Conservation (phyloP, 2,113 vertebrate genomes). For the Poeciliopsis retropinna region DNA sequence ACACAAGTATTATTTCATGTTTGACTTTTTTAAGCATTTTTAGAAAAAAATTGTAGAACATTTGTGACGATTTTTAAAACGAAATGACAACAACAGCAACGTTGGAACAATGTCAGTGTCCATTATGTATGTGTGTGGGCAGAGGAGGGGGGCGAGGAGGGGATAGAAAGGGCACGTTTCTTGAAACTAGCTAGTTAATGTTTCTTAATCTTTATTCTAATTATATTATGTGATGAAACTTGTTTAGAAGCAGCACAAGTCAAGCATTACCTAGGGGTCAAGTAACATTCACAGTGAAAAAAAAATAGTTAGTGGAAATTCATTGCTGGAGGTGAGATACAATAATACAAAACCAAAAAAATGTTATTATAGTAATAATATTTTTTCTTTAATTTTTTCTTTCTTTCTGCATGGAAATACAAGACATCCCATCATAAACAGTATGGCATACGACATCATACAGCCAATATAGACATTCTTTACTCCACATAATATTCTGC, state of each 20-base stretch:
- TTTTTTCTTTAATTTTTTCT: background rate
- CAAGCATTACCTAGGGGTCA: constrained; percentile 60
- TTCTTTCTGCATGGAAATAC: constrained; percentile 3
- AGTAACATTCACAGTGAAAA: constrained; percentile 46
- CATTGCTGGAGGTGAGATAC: constrained; percentile 2
- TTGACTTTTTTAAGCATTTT: too few relatives aligned
- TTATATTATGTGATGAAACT: constrained; percentile 54
- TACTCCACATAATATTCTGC: constrained; percentile 34
- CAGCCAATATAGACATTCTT: constrained; percentile 2
- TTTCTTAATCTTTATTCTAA: constrained; percentile 64
- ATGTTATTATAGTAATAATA: background rate
- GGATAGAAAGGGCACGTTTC: too few relatives aligned
- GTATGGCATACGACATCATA: background rate
- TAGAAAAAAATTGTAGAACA: too few relatives aligned
- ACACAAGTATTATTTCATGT: too few relatives aligned
- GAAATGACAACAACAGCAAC: too few relatives aligned
- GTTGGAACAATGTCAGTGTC: too few relatives aligned
- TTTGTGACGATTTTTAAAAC: too few relatives aligned
- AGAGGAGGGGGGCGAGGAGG: too few relatives aligned
- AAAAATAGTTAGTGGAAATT: constrained; percentile 49
- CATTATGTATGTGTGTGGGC: too few relatives aligned
- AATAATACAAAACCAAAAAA: constrained; percentile 14
- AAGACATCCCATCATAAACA: constrained; percentile 14
- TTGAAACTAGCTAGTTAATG: too few relatives aligned
- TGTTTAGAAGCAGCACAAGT: constrained; percentile 48